Percentiles rank a stretch among this genome's conserved stretches.
phyloP scores from a whole-genome alignment of 1,140 invertebrate species.

The Charaxes varanes region DNA sequence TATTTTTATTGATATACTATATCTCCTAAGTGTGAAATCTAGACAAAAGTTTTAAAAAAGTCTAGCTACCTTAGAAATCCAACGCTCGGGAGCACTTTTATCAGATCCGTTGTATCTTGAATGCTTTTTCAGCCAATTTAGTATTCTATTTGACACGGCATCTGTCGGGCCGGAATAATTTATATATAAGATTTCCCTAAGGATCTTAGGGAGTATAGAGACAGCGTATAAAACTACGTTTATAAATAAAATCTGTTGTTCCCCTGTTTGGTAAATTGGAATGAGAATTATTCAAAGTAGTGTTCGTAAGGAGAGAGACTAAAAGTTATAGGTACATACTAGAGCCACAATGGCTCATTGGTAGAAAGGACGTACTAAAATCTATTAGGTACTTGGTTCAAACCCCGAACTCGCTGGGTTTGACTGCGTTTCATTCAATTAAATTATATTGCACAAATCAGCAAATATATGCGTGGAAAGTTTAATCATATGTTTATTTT shows the following conservation, averaged over 20 bases:
- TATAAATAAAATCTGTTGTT: conserved; percentile 12
- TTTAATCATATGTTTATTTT: too few species aligned
- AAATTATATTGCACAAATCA: too few species aligned
- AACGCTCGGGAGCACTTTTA: neutral
- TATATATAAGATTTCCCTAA: conserved; percentile 25
- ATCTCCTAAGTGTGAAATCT: too few species aligned
- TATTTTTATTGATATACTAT: too few species aligned
- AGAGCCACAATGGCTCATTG: too few species aligned
- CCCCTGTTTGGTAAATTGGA: conserved; percentile 2
- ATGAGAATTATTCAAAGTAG: neutral
- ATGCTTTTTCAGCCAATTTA: conserved; percentile 19
- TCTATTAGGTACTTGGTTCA: too few species aligned
- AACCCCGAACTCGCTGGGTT: too few species aligned
- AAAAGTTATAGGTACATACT: too few species aligned
- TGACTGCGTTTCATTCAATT: too few species aligned
- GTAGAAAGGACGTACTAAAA: too few species aligned
- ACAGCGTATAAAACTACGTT: conserved; percentile 7
- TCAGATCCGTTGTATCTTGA: conserved; percentile 7
- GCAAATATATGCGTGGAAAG: too few species aligned
- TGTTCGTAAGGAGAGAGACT: too few species aligned
- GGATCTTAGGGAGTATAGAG: conserved; percentile 8
- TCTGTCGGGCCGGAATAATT: conserved; percentile 24
- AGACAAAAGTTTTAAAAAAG: conserved; percentile 1
- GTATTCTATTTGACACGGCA: conserved; percentile 27
- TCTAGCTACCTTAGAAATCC: neutral